phyloP scores from a whole-genome alignment of 1,140 invertebrate genomes.

The Mylabris phalerata region DNA sequence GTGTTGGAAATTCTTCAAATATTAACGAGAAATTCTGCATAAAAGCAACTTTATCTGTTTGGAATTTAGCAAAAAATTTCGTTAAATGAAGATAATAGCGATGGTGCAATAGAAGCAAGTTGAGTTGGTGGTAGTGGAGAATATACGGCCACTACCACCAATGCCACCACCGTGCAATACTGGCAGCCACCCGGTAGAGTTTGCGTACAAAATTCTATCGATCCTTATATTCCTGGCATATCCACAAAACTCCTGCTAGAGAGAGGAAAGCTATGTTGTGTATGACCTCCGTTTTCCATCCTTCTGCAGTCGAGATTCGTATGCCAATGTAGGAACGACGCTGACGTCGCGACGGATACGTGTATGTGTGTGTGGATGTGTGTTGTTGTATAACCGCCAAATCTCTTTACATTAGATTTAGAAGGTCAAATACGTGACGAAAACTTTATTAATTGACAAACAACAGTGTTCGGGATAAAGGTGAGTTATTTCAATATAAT shows the following conservation, averaged over 20 bases:
- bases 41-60: too few relatives aligned
- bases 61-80: too few relatives aligned
- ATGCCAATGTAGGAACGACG: not conserved
- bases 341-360: constrained; percentile 8
- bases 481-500: too few relatives aligned
- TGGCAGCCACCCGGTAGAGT: constrained; percentile 12
- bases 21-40: too few relatives aligned
- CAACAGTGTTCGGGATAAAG: not conserved
- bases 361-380: constrained; percentile 1
- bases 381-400: constrained; percentile 2
- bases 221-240: constrained; percentile 8
- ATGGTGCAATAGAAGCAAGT: too few relatives aligned
- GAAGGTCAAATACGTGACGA: not conserved
- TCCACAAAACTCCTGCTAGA: constrained; percentile 12
- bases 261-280: not conserved
- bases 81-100: too few relatives aligned
- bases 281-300: constrained; percentile 12
- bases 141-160: too few relatives aligned
- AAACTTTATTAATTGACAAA: not conserved
- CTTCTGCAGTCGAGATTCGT: constrained; percentile 21
- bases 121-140: too few relatives aligned
- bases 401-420: not conserved
- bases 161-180: not conserved
- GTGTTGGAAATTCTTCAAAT: too few relatives aligned
- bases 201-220: constrained; percentile 20